Evolutionary conservation across 1,140 invertebrate species (phyloP).

Genomic region (Mactra quadrangularis): DNA sequence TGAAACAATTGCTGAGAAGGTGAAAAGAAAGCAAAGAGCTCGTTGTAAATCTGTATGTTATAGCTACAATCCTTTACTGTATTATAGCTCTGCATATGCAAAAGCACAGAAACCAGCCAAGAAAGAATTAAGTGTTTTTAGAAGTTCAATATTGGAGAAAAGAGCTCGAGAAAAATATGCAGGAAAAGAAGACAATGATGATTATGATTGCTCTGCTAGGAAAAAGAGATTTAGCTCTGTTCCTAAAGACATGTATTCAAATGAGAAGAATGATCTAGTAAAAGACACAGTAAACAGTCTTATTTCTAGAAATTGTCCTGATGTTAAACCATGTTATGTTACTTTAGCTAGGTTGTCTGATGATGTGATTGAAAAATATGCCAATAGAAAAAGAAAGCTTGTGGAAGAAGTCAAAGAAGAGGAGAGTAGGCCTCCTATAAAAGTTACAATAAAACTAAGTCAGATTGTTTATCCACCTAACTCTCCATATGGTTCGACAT

Average conservation of each 20-base stretch:
- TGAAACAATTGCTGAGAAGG: slow-evolving; percentile 55
- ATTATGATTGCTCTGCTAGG: neutral
- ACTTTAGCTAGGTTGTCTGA: neutral
- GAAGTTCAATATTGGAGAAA: slow-evolving; percentile 54
- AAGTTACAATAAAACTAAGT: slow-evolving; percentile 48
- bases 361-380: slow-evolving; percentile 9
- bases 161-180: slow-evolving; percentile 29
- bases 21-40: slow-evolving; percentile 53
- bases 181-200: neutral
- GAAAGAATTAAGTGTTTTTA: slow-evolving; percentile 49
- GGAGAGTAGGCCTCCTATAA: slow-evolving; percentile 42
- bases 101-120: slow-evolving; percentile 11
- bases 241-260: slow-evolving; percentile 5
- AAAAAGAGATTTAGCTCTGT: slow-evolving; percentile 36
- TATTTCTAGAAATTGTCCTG: neutral
- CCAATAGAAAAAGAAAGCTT: slow-evolving; percentile 33
- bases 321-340: slow-evolving; percentile 38
- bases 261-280: neutral
- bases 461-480: slow-evolving; percentile 35
- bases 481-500: slow-evolving; percentile 25
- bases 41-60: slow-evolving; percentile 15
- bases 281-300: neutral
- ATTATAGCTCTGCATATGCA: slow-evolving; percentile 11
- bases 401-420: neutral
- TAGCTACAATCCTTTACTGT: slow-evolving; percentile 41